These are phyloP conservation scores for Hirudinaria manillensis DNA, from an alignment of 2,888 invertebrate genomes.

Conservation along the genomic window DNA sequence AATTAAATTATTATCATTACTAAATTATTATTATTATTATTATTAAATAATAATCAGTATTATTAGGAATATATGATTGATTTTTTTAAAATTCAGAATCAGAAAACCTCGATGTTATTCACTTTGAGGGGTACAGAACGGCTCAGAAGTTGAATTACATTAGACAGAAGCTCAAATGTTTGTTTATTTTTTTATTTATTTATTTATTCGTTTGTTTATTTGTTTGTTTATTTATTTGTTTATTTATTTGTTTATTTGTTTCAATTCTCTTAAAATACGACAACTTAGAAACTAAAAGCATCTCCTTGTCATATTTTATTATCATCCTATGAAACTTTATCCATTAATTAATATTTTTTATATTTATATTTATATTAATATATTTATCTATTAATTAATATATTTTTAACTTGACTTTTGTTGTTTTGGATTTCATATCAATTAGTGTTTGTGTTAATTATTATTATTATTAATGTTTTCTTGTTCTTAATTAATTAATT, in stretches of 20 bases:
- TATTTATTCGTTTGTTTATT: neutral
- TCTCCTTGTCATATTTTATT: too few species aligned
- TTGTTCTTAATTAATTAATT: too few species aligned
- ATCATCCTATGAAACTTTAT: too few species aligned
- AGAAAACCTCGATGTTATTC: conserved; percentile 16
- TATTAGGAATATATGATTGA: neutral
- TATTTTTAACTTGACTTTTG: neutral
- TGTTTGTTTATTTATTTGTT: conserved; percentile 2
- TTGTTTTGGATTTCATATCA: too few species aligned
- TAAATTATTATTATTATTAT: too few species aligned
- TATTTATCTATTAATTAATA: neutral
- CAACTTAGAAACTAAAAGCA: too few species aligned
- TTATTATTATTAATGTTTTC: too few species aligned
- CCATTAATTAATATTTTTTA: neutral
- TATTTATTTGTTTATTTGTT: neutral
- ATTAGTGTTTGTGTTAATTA: too few species aligned
- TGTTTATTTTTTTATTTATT: neutral
- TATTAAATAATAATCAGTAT: too few species aligned
- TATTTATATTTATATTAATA: too few species aligned
- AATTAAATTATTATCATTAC: too few species aligned
- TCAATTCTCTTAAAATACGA: too few species aligned
- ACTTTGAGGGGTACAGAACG: conserved; percentile 16
- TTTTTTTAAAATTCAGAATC: conserved; percentile 6
- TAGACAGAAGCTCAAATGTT: conserved; percentile 16
- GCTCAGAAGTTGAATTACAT: conserved; percentile 21